A percentile compares a stretch with the other conserved stretches of the same genome.
These are phyloP conservation scores for Prolemur simus DNA, from an alignment of 2,113 vertebrate species.

Conservation along the genomic window DNA sequence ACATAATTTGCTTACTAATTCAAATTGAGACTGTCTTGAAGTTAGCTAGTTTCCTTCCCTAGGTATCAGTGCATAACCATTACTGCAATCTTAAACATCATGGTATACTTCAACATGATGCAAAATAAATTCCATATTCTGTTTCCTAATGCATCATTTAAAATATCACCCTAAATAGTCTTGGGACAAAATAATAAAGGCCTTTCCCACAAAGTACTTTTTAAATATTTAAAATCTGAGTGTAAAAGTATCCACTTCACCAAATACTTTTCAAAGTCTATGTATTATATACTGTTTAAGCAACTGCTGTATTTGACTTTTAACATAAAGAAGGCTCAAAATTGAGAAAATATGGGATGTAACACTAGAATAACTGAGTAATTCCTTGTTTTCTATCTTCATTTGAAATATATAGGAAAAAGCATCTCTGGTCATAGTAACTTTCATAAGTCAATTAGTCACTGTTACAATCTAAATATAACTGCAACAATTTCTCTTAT, in stretches of 20 bases:
- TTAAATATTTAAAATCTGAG: constrained; percentile 42
- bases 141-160: constrained; percentile 1
- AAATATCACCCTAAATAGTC: constrained; percentile 1
- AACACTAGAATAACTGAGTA: background rate
- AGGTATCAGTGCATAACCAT: background rate
- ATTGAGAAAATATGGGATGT: background rate
- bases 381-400: background rate
- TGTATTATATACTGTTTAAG: background rate
- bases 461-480: background rate
- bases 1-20: constrained; percentile 19
- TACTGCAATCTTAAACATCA: background rate
- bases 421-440: background rate
- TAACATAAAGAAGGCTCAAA: background rate
- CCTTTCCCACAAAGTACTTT: background rate
- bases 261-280: background rate
- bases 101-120: background rate
- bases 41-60: constrained; percentile 12
- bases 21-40: constrained; percentile 53
- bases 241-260: background rate
- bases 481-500: background rate
- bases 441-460: constrained; percentile 14
- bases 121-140: background rate
- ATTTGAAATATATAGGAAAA: background rate
- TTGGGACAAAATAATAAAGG: background rate
- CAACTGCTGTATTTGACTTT: background rate